These are phyloP conservation scores for Achroia grisella DNA, from an alignment of 1,140 invertebrate genomes.

Conservation along the genomic window DNA sequence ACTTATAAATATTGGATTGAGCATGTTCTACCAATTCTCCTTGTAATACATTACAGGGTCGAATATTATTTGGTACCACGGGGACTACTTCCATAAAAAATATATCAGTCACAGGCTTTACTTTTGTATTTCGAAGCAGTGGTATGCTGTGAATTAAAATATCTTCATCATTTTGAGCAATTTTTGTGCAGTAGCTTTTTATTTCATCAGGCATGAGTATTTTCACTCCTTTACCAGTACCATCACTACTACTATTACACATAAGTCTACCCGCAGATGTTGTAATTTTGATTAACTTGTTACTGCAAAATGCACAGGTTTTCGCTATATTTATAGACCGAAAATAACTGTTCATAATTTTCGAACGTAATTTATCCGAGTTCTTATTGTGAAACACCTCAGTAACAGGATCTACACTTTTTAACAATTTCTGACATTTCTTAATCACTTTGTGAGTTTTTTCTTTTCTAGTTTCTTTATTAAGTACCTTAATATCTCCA, in stretches of 20 bases:
- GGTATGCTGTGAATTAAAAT: slow-evolving; percentile 83
- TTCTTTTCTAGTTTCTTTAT: slow-evolving; percentile 26
- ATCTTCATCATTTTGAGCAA: slow-evolving; percentile 86
- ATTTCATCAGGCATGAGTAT: slow-evolving; percentile 78
- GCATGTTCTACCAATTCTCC: slow-evolving; percentile 87
- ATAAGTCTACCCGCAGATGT: slow-evolving; percentile 77
- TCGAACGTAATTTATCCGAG: slow-evolving; percentile 76
- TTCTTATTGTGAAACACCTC: slow-evolving; percentile 74
- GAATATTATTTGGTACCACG: slow-evolving; percentile 89
- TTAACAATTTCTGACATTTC: slow-evolving; percentile 57
- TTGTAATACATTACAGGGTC: slow-evolving; percentile 84
- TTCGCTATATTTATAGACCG: slow-evolving; percentile 74
- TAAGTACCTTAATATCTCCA: slow-evolving; percentile 51
- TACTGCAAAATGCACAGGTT: slow-evolving; percentile 78
- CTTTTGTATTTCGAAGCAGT: slow-evolving; percentile 75
- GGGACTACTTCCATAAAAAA: slow-evolving; percentile 91
- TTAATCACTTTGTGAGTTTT: slow-evolving; percentile 50
- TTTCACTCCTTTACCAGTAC: slow-evolving; percentile 56
- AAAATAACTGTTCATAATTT: slow-evolving; percentile 76
- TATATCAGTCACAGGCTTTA: slow-evolving; percentile 84
- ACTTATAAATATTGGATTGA: slow-evolving; percentile 84
- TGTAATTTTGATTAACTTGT: slow-evolving; percentile 76
- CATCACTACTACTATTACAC: slow-evolving; percentile 63
- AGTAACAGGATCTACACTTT: slow-evolving; percentile 50
- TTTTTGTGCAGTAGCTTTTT: slow-evolving; percentile 80